Base-by-base conservation (phyloP, 2,888 invertebrate genomes). In the Xestoiulus laeticollis region DNA sequence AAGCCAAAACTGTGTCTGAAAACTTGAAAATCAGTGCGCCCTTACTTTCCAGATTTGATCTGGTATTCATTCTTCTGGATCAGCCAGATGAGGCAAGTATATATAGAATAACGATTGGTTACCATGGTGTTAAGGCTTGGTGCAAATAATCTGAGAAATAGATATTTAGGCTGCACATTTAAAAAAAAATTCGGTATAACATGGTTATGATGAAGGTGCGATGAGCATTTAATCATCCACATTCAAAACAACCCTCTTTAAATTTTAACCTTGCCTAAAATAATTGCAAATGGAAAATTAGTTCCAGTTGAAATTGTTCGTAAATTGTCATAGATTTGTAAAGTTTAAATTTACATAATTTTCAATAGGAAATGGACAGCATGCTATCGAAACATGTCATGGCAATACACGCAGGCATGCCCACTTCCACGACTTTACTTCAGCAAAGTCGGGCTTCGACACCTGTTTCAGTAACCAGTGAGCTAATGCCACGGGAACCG, bases 31-130 rank as follows among this genome's bases (percentile, higher is more conserved):
- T 99, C 90, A 95, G 95, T 89, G 95, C 96, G 19, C 95, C 98
- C 0, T 93, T 99, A 87, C 92, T 99, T 22, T 97, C 97, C 1
- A 94, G 98, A 92, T 99, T 98, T 92, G 98, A 99, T 93, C 93
- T 99, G 88, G 96, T 98, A 85, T 99, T 98, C 91, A 95, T 98
- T 89, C 93, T 99, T 38, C 92, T 97, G 88, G 98, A 99, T 93
- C 95, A 95, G 91, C 96, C 98, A 6, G 95, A 97, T 92, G 95
- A 95, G 93, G 96, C 96, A 91, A 89, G 85, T 87, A 14, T 32
- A 4, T n/a, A n/a, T n/a, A n/a, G n/a, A n/a, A n/a, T n/a, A n/a
- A n/a, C n/a, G n/a, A n/a, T n/a, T n/a, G n/a, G n/a, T n/a, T n/a
- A n/a, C n/a, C n/a, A n/a, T n/a, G n/a, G n/a, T n/a, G n/a, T n/a